Conservation (phyloP, 2,797 vertebrate genomes). For the Trachurus trachurus region DNA sequence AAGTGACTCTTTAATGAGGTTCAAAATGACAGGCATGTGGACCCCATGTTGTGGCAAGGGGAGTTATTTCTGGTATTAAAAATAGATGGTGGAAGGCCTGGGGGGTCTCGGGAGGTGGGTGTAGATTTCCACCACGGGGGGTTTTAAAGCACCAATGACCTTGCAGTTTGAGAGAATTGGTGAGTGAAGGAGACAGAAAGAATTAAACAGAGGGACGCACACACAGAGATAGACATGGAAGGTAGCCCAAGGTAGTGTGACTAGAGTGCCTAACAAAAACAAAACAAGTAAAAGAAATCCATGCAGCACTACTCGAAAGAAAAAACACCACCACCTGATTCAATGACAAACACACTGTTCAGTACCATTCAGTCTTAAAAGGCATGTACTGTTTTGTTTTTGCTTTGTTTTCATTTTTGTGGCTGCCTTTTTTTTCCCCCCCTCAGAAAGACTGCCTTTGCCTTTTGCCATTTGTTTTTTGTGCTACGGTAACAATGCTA, state of each 20-base stretch:
- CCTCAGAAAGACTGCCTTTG: slow-evolving; percentile 65
- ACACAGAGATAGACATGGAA: slow-evolving; percentile 53
- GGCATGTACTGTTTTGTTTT: slow-evolving; percentile 65
- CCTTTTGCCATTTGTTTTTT: slow-evolving; percentile 67
- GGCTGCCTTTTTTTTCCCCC: slow-evolving; percentile 50
- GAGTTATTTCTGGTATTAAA: slow-evolving; percentile 85
- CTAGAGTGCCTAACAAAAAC: slow-evolving; percentile 72
- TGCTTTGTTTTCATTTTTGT: slow-evolving; percentile 54
- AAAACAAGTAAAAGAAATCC: slow-evolving; percentile 45
- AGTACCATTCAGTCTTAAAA: slow-evolving; percentile 62
- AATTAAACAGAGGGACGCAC: slow-evolving; percentile 45
- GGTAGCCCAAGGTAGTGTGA: slow-evolving; percentile 53
- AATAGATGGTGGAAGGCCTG: slow-evolving; percentile 83
- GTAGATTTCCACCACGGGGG: slow-evolving; percentile 73
- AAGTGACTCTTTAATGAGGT: slow-evolving; percentile 86
- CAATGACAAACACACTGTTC: slow-evolving; percentile 55
- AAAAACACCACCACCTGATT: slow-evolving; percentile 9
- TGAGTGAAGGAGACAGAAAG: slow-evolving; percentile 67
- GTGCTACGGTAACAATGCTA: slow-evolving; percentile 75
- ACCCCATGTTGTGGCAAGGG: slow-evolving; percentile 78
- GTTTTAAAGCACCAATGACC: slow-evolving; percentile 76
- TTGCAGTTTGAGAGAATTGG: slow-evolving; percentile 73
- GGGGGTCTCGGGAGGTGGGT: slow-evolving; percentile 76
- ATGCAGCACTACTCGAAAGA: slow-evolving; percentile 45
- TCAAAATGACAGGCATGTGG: slow-evolving; percentile 83